These are phyloP conservation scores for Volucella inanis DNA, from an alignment of 2,888 invertebrate species.

Conservation along the genomic window DNA sequence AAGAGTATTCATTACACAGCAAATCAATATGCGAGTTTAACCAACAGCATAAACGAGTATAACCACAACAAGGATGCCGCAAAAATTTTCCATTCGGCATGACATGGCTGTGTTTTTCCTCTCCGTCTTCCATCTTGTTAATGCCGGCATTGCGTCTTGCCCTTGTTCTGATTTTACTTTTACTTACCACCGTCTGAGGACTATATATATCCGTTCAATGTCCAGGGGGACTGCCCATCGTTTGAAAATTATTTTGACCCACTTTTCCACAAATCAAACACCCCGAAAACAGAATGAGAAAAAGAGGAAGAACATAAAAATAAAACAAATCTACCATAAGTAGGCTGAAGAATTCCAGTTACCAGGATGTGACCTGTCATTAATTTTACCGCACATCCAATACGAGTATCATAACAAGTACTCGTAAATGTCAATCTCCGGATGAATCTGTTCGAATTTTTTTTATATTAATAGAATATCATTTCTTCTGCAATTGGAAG, in stretches of 20 bases:
- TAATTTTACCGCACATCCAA: slow-evolving; percentile 10
- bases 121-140: too few species aligned
- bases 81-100: slow-evolving; percentile 3
- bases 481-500: slow-evolving; percentile 22
- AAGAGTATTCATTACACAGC: slow-evolving; percentile 3
- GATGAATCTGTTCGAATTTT: slow-evolving; percentile 21
- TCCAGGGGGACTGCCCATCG: background rate
- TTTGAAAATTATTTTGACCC: slow-evolving; percentile 49
- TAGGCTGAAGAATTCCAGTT: slow-evolving; percentile 13
- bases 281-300: background rate
- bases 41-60: background rate
- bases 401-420: background rate
- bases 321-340: slow-evolving; percentile 20
- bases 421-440: background rate
- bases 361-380: slow-evolving; percentile 19
- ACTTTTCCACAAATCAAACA: slow-evolving; percentile 5
- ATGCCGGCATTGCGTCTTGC: too few species aligned
- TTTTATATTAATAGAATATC: slow-evolving; percentile 10
- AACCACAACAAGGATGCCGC: too few species aligned
- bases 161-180: background rate
- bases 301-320: slow-evolving; percentile 6
- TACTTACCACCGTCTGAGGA: slow-evolving; percentile 15
- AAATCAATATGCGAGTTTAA: background rate
- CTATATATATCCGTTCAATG: background rate
- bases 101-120: background rate